Conservation (phyloP, 92 coral and sea anemone genomes). For the Desmophyllum pertusum region DNA sequence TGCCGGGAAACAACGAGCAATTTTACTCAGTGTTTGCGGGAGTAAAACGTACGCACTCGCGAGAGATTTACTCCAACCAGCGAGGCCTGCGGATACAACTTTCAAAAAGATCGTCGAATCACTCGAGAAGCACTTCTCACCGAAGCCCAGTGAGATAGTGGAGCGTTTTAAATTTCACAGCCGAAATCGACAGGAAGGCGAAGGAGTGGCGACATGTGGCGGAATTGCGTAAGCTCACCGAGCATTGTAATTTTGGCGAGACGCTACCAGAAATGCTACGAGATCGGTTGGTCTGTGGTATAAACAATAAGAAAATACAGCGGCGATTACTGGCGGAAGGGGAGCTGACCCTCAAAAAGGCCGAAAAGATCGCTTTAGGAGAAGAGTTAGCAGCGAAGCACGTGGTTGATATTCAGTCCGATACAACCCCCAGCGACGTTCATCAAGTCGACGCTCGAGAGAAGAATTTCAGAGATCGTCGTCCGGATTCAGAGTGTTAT, state of each 20-base stretch:
- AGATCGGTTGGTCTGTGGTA: conserved; percentile 51
- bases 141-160: conserved; percentile 59
- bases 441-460: neutral
- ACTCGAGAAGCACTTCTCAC: conserved; percentile 9
- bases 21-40: conserved; percentile 25
- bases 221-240: conserved; percentile 44
- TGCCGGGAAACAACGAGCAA: too few relatives aligned
- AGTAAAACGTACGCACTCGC: conserved; percentile 26
- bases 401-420: conserved; percentile 32
- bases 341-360: conserved; percentile 39
- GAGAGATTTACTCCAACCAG: conserved; percentile 27
- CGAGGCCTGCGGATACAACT: too few relatives aligned
- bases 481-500: conserved; percentile 28
- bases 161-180: conserved; percentile 22
- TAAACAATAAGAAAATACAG: conserved; percentile 43
- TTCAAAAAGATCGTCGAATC: too few relatives aligned
- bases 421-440: conserved; percentile 22
- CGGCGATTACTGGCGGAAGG: conserved; percentile 38
- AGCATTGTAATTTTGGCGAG: conserved; percentile 54
- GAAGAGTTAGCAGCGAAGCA: conserved; percentile 31
- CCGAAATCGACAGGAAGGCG: conserved; percentile 42
- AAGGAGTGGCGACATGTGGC: conserved; percentile 50
- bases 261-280: conserved; percentile 64
- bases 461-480: neutral
- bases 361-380: conserved; percentile 30